These are phyloP conservation scores for Brachypodius melanocephalos DNA, from an alignment of 2,113 vertebrate genomes.

Conservation along the genomic window DNA sequence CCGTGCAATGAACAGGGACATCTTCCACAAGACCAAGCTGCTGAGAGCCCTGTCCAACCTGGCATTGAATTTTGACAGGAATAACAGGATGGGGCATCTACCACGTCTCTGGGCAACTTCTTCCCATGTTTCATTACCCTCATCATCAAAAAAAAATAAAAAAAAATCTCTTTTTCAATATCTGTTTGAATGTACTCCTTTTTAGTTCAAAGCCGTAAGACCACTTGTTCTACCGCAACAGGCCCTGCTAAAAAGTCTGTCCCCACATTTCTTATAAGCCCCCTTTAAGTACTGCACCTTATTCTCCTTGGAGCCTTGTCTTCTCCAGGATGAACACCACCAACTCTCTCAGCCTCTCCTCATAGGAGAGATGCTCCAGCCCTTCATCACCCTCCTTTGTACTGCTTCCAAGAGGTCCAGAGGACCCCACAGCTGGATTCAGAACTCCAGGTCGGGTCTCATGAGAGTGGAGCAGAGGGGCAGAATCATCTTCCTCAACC, in stretches of 20 bases:
- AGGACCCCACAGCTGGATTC: background rate
- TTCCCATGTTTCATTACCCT: background rate
- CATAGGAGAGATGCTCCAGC: background rate
- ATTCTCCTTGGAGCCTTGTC: background rate
- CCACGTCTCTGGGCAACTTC: background rate
- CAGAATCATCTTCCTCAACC: background rate
- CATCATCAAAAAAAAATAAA: background rate
- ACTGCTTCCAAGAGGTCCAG: background rate
- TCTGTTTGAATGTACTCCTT: background rate
- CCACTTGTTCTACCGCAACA: background rate
- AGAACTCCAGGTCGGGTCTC: background rate
- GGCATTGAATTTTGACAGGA: background rate
- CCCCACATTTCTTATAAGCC: background rate
- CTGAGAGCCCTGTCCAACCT: background rate
- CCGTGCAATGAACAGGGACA: background rate
- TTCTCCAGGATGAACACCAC: background rate
- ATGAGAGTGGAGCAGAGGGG: accelerated
- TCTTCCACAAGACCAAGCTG: background rate
- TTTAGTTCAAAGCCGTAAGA: background rate
- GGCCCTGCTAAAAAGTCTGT: background rate
- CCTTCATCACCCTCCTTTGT: background rate
- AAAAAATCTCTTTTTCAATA: background rate
- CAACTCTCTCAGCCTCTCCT: background rate
- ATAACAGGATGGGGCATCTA: background rate
- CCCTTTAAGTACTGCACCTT: background rate